phyloP scores from a whole-genome alignment of 2,888 invertebrate genomes.

The Andrena flavipes region DNA sequence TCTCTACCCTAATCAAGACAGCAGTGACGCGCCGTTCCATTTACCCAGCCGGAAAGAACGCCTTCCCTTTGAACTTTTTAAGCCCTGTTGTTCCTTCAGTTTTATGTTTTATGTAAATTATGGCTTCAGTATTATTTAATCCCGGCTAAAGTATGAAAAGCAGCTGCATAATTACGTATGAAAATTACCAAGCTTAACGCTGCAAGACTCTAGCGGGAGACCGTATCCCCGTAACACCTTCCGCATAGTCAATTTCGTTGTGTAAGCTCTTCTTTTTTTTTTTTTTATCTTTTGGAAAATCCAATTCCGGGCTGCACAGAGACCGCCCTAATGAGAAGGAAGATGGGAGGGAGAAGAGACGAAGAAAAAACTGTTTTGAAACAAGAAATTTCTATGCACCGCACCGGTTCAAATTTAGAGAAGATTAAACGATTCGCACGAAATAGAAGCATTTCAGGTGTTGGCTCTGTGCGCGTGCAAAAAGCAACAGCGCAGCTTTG shows the following conservation, averaged over 20 bases:
- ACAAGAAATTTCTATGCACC: not conserved
- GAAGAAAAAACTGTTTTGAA: not conserved
- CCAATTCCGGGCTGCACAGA: not conserved
- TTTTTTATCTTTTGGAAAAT: not conserved
- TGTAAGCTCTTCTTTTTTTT: not conserved
- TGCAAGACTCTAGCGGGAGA: constrained; percentile 11
- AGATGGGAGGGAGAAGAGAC: not conserved
- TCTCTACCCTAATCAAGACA: not conserved
- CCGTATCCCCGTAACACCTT: constrained; percentile 13
- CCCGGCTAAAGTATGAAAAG: constrained; percentile 14
- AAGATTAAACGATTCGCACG: constrained; percentile 18
- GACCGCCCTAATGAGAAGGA: constrained; percentile 1
- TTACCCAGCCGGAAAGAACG: no score
- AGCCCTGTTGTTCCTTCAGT: not conserved
- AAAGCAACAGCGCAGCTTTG: constrained; percentile 4
- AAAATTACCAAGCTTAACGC: constrained; percentile 14
- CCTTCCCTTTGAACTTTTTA: not conserved
- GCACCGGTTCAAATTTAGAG: not conserved
- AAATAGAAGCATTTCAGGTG: not conserved
- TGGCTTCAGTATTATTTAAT: constrained; percentile 11
- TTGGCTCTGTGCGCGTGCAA: not conserved
- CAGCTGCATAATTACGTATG: constrained; percentile 18
- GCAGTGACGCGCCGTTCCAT: no score
- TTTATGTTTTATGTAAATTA: not conserved
- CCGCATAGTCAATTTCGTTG: not conserved